Conservation (phyloP, 1,140 invertebrate species). For the Palaemon carinicauda region DNA sequence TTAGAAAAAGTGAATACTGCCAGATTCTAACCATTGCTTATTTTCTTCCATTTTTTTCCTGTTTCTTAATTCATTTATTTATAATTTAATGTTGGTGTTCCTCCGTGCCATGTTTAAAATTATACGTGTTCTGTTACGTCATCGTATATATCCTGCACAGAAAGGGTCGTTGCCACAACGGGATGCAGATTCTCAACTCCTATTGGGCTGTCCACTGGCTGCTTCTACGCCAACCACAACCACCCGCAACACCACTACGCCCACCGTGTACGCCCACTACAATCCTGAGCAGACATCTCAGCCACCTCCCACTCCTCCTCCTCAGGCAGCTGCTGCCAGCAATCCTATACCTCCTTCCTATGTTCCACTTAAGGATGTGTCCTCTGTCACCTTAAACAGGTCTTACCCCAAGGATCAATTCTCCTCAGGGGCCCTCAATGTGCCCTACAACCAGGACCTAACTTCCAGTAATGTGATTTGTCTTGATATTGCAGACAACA, state of each 20-base stretch:
- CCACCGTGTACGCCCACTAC: conserved; percentile 42
- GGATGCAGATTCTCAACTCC: conserved; percentile 9
- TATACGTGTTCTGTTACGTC: neutral
- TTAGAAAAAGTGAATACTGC: too few relatives aligned
- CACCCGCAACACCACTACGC: conserved; percentile 26
- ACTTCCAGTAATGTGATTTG: neutral
- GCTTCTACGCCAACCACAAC: conserved; percentile 36
- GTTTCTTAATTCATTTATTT: too few relatives aligned
- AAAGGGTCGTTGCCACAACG: conserved; percentile 26
- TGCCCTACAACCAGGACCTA: conserved; percentile 11
- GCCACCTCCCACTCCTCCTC: neutral
- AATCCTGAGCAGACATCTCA: conserved; percentile 23
- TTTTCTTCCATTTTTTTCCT: too few relatives aligned
- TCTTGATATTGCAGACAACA: too few relatives aligned
- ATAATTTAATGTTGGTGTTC: neutral
- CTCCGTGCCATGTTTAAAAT: neutral
- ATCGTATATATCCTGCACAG: conserved; percentile 18
- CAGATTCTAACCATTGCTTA: too few relatives aligned
- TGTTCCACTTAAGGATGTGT: neutral
- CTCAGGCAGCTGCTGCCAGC: neutral
- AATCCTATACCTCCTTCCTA: neutral
- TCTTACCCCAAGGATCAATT: too few relatives aligned
- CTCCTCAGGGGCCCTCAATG: neutral
- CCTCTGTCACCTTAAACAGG: conserved; percentile 11
- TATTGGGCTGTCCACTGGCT: conserved; percentile 34